Base-by-base conservation (phyloP, 2,797 vertebrate genomes). In the Platyrinchus mystaceus region DNA sequence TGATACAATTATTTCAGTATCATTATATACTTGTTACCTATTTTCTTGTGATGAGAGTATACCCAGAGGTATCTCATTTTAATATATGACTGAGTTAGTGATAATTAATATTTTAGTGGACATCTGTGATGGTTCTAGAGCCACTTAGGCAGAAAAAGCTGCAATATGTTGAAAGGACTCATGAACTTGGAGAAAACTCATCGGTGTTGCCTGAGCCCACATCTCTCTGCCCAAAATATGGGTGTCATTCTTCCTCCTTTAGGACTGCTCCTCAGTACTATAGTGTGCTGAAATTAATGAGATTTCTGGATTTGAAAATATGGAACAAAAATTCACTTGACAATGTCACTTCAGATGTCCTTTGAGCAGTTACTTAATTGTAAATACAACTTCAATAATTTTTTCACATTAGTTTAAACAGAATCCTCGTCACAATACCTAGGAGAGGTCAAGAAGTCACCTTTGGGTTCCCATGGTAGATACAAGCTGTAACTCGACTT, bases 321-420 rank as follows among this genome's bases (percentile, higher is more conserved):
- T 0, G 6, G 10, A 63, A 53, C 16, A 59, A 69, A 44, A 73
- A 59, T 27, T 32, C 19, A 47, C 0, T 0, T 18, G 12, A 18
- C 16, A 46, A 36, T 8, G 12, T 28, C 10, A 26, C 8, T 62
- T 84, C 14, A 49, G 12, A 6, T 18, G 23, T 26, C 23, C 15
- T 69, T 26, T 41, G 28, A 53, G 1, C 1, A 36, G 15, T 26
- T 26, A 62, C 4, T 36, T 21, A 12, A 6, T 34, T 15, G 6
- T 50, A 7, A 70, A 58, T 34, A 52, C 6, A 32, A 28, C 1
- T 23, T 14, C 12, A 83, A 18, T 46, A 69, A 44, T 49, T 39
- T 64, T 23, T 39, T 73, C 18, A 4, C 5, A 23, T 44, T 32
- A 43, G 5, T 49, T 66, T 21, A 77, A 64, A 56, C 4, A 60